Base-by-base conservation (phyloP, 2,113 vertebrate species). In the Gadus chalcogrammus region DNA sequence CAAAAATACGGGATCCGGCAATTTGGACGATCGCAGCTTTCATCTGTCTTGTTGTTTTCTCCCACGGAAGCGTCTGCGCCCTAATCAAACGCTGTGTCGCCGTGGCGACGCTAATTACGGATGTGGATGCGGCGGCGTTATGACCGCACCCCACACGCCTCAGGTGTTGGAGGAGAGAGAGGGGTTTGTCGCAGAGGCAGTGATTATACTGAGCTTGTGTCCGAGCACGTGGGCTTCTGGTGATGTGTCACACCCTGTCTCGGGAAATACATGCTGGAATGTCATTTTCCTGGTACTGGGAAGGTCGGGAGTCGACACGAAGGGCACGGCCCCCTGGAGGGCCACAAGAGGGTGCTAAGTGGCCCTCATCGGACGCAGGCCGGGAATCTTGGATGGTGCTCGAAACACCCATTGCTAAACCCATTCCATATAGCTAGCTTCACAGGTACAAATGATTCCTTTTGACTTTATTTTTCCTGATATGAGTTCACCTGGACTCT, bases 131-230 rank as follows among this genome's bases (percentile, higher is more conserved):
- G 28, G 13, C 6, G 69, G 38, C 73, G 61, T 77, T 78, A 76
- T 35, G 52, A 77, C 62, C 76, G 61, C 0, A 58, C 48, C 48
- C 67, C 55, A 31, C 72, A 68, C 24, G 35, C 58, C 72, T 60
- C 58, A 83, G 75, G 64, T 69, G 71, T 24, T 64, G 56, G 63
- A 79, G 71, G 3, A 65, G 20, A 67, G 59, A 61, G 8, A 53
- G 64, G 66, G 72, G 20, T 20, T 20, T 75, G 71, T 60, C 3
- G 38, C 12, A 61, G 62, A 74, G 63, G 53, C 7, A 35, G 75
- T 85, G 67, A 83, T 88, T 71, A 79, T 38, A 77, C 72, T 79
- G 71, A 79, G 79, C 64, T 24, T 24, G 62, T 62, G 58, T 74
- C n/a, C 16, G 75, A 0, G 65, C 9, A 61, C 55, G 13, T 18